These are phyloP conservation scores for Morpho achilles DNA, from an alignment of 2,888 invertebrate species.

Conservation along the genomic window DNA sequence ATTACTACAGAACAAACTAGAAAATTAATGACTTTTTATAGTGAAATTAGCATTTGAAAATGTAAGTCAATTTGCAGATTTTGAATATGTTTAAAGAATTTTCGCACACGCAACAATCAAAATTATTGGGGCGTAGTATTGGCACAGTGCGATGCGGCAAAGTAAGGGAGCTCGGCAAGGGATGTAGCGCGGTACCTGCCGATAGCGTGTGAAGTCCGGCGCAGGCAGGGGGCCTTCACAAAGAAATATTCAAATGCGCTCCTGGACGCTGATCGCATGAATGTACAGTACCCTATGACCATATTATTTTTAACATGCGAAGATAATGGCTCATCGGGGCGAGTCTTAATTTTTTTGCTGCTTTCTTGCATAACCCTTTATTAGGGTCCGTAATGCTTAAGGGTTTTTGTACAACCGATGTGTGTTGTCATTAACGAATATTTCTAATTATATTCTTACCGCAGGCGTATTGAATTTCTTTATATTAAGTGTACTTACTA, in stretches of 20 bases:
- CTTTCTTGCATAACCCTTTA: conserved; percentile 68
- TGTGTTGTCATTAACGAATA: conserved; percentile 66
- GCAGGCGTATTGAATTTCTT: conserved; percentile 30
- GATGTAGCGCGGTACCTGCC: conserved; percentile 38
- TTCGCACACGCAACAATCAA: conserved; percentile 7
- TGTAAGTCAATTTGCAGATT: too few species aligned
- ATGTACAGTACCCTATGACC: conserved; percentile 77
- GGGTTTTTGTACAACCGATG: conserved; percentile 68
- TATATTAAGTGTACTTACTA: conserved; percentile 3
- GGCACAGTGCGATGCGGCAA: conserved; percentile 12
- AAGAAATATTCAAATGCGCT: conserved; percentile 74
- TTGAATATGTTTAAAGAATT: too few species aligned
- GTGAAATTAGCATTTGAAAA: too few species aligned
- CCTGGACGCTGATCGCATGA: conserved; percentile 75
- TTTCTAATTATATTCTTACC: conserved; percentile 42
- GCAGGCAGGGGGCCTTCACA: conserved; percentile 59
- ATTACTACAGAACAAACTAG: too few species aligned
- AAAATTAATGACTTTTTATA: too few species aligned
- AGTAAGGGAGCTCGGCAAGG: conserved; percentile 14
- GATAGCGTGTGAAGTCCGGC: conserved; percentile 77
- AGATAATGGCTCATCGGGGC: conserved; percentile 78
- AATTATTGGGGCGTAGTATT: conserved; percentile 9
- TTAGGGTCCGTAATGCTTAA: conserved; percentile 68
- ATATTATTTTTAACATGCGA: conserved; percentile 76
- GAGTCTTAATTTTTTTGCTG: conserved; percentile 75